Base-by-base conservation (phyloP, 2,113 vertebrate species). In the Nyctibius bracteatus region DNA sequence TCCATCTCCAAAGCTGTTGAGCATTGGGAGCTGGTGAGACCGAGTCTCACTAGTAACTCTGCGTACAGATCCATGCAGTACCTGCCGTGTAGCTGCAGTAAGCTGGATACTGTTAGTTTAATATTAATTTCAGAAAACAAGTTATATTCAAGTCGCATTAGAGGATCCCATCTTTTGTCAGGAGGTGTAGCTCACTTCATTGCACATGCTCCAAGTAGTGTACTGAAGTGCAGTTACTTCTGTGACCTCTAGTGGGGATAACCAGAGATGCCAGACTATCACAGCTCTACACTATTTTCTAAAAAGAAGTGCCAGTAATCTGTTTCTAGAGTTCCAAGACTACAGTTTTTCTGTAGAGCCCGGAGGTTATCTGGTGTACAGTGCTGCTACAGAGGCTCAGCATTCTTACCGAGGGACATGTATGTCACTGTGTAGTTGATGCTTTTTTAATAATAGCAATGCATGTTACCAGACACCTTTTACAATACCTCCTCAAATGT, bases 181-280 rank as follows among this genome's bases (percentile, higher is more conserved):
- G 33, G 65, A 75, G 72, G 18, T 17, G 35, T 1, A 12, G 70
- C 83, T 71, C 65, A 14, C 43, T 43, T 6, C 25, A 10, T 8
- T 75, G 47, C 46, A 39, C 55, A 33, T 1, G 4, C 37, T 92
- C 39, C 67, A 30, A 0, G 3, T 0, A 28, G 19, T 31, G 59
- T 41, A 30, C 77, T 25, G 46, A 51, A 58, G 88, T 78, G 67
- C 68, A 89, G 5, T 84, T 59, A 58, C 86, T 81, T 33, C 89
- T 51, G 0, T 95, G 96, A 95, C 94, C 92, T 92, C 92, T 92
- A 92, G 92, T 86, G 94, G 95, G 91, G 86, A 90, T 19, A 78
- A 77, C 16, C 83, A 88, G 88, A 57, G 92, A 33, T 55, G 59
- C 86, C 35, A 77, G 35, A 14, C 70, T 88, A 14, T 10, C 54